Evolutionary conservation across 2,888 invertebrate species (phyloP), one percentile per base, ranked within the genome.

Genomic region (Nephrotoma guestfalica): DNA sequence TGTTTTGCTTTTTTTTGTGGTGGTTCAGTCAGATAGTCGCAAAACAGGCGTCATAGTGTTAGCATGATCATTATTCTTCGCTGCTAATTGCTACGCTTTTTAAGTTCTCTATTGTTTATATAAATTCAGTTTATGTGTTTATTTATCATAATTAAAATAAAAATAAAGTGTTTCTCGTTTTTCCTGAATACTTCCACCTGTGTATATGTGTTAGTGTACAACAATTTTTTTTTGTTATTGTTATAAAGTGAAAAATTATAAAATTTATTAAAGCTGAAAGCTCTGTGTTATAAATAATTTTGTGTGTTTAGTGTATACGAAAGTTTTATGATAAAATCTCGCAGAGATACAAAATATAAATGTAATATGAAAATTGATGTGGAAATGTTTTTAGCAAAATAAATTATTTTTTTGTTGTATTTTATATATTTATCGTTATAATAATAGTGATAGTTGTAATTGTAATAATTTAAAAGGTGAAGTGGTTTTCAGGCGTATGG

Each of bases 21-120:
- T n/a, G 13, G n/a, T 84, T 4, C 41, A 41, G n/a, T 84, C 13
- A n/a, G 6, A 30, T 86, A 86, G 86, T 86, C 86, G 86, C 86
- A 86, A 47, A 86, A 18, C 43, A 86, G 86, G 86, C 86, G 86
- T 47, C 86, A 45, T 47, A 86, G 47, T 45, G 86, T 45, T 86
- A 86, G 47, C 86, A 86, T 86, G 86, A 30, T 43, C 5, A 47
- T 45, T 30, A 30, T 86, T 45, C 86, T 40, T 45, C 45, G 43
- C 71, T 71, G 71, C 71, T 71, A 71, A 71, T 15, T 15, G 85
- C 45, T 43, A 11, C 85, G 86, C 86, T 86, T 86, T 45, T 86
- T 86, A 43, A 43, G 1, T 85, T 18, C 41, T 86, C 18, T 86
- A 6, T 45, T 86, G 13, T 86, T 45, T 45, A 30, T 30, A 30